phyloP scores from a whole-genome alignment of 2,888 invertebrate genomes.

The Alcis repandata region DNA sequence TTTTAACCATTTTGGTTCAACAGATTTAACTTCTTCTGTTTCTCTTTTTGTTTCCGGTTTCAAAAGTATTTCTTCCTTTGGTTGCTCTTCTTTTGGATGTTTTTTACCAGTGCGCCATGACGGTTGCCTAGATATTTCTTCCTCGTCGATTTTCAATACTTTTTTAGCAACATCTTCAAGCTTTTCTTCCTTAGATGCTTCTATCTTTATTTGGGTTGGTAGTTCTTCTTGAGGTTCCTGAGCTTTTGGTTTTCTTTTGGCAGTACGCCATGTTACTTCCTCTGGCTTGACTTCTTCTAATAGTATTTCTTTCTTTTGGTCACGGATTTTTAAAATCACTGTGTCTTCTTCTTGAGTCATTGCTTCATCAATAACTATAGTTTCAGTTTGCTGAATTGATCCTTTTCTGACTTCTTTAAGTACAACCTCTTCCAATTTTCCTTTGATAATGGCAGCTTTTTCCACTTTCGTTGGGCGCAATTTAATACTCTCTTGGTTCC shows the following conservation, averaged over 20 bases:
- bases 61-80: conserved; percentile 44
- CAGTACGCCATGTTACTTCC: conserved; percentile 61
- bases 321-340: conserved; percentile 78
- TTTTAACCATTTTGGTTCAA: conserved; percentile 59
- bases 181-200: conserved; percentile 54
- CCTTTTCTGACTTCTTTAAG: conserved; percentile 73
- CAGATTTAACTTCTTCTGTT: conserved; percentile 46
- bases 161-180: conserved; percentile 67
- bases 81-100: conserved; percentile 47
- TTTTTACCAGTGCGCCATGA: conserved; percentile 51
- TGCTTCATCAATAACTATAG: conserved; percentile 83
- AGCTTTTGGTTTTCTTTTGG: conserved; percentile 54
- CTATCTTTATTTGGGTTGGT: conserved; percentile 45
- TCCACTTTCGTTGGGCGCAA: conserved; percentile 87
- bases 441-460: conserved; percentile 82
- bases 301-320: conserved; percentile 49
- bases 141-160: conserved; percentile 52
- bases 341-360: conserved; percentile 87
- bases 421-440: conserved; percentile 81
- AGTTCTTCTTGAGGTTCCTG: conserved; percentile 37
- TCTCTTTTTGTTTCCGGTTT: conserved; percentile 51
- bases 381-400: conserved; percentile 69
- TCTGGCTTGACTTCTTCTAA: conserved; percentile 55
- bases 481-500: conserved; percentile 89
- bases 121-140: conserved; percentile 53